Evolutionary conservation across 2,113 vertebrate genomes (phyloP).

Genomic region (Eolophus roseicapilla): DNA sequence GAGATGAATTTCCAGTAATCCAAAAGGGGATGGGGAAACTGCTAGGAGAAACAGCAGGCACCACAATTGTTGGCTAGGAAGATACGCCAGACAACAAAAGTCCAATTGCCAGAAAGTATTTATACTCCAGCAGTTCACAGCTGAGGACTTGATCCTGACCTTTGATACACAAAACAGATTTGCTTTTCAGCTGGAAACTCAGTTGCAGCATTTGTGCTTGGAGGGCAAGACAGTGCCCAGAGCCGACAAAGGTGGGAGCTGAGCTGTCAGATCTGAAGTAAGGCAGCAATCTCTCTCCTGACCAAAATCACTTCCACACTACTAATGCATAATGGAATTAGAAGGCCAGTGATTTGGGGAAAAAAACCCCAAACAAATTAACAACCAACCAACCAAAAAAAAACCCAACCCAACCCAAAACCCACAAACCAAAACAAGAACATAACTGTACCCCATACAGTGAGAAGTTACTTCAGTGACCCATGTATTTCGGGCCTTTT

Average conservation of each 20-base stretch:
- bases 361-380: neutral
- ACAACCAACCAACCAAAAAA: neutral
- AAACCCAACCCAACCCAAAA: neutral
- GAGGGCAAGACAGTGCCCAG: neutral
- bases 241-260: neutral
- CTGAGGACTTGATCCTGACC: constrained; percentile 19
- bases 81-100: neutral
- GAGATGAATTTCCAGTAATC: constrained; percentile 12
- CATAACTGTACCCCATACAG: neutral
- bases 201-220: neutral
- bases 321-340: neutral
- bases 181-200: neutral
- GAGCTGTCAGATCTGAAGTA: neutral
- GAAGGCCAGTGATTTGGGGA: neutral
- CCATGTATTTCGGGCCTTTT: neutral
- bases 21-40: neutral
- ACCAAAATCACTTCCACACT: constrained; percentile 1
- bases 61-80: neutral
- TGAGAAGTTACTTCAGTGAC: neutral
- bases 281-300: neutral
- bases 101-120: constrained; percentile 17
- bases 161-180: constrained; percentile 18
- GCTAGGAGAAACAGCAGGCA: neutral
- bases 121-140: constrained; percentile 38
- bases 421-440: neutral